These are phyloP conservation scores for Clytia hemisphaerica DNA, from an alignment of 30 jellyfish, hydroid and myxozoan species.

Conservation along the genomic window DNA sequence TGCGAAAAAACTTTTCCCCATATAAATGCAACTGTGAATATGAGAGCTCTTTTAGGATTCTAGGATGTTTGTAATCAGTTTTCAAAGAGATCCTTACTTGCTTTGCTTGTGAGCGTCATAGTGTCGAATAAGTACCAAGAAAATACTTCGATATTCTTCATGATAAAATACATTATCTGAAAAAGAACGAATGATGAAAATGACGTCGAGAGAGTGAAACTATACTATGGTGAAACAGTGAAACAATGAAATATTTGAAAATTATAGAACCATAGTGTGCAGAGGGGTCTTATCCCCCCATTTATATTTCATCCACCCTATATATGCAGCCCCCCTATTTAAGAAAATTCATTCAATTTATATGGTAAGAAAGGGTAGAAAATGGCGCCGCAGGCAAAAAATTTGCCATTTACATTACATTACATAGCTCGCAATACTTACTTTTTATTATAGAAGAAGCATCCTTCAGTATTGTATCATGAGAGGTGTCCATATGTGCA, in stretches of 20 bases:
- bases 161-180: slow-evolving; percentile 68
- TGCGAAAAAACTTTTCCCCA: no score
- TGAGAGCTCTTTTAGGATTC: no score
- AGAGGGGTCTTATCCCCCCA: not conserved
- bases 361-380: not conserved
- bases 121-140: slow-evolving; percentile 43
- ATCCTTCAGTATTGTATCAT: slow-evolving; percentile 34
- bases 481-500: slow-evolving; percentile 51
- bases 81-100: slow-evolving; percentile 28
- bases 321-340: not conserved
- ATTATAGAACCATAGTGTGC: not conserved
- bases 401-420: no score
- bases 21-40: no score
- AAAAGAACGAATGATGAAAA: no score
- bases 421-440: slow-evolving; percentile 9
- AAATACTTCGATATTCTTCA: slow-evolving; percentile 79
- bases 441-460: slow-evolving; percentile 84
- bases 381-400: no score
- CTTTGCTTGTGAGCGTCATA: slow-evolving; percentile 48
- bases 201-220: no score
- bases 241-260: no score
- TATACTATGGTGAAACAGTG: no score
- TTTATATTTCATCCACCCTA: not conserved
- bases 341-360: not conserved
- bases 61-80: not conserved